These are phyloP conservation scores for Eupristina koningsbergeri DNA, from an alignment of 1,140 invertebrate genomes.

Conservation along the genomic window DNA sequence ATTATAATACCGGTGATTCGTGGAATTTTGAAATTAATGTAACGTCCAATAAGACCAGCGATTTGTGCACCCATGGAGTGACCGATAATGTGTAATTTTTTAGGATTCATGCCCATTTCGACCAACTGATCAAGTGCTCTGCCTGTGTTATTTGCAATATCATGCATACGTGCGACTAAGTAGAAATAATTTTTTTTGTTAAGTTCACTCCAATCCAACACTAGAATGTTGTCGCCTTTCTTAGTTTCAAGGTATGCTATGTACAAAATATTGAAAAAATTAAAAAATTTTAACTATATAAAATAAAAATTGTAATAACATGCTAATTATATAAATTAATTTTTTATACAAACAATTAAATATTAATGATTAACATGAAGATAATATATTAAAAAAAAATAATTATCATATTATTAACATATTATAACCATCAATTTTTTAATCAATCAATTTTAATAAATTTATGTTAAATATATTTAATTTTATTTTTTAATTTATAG, in stretches of 20 bases:
- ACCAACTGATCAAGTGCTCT: conserved; percentile 53
- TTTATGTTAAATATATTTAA: too few relatives aligned
- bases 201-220: conserved; percentile 78
- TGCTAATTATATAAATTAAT: too few relatives aligned
- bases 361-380: too few relatives aligned
- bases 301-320: too few relatives aligned
- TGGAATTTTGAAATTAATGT: conserved; percentile 59
- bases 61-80: conserved; percentile 85
- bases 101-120: conserved; percentile 58
- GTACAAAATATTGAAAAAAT: not conserved
- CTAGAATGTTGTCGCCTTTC: conserved; percentile 67
- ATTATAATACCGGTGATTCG: conserved; percentile 67
- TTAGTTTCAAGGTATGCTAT: conserved; percentile 64
- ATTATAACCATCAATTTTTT: too few relatives aligned
- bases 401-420: too few relatives aligned
- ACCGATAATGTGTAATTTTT: conserved; percentile 80
- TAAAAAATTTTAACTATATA: too few relatives aligned
- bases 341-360: too few relatives aligned
- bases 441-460: too few relatives aligned
- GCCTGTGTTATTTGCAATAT: conserved; percentile 60
- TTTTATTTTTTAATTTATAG: not conserved
- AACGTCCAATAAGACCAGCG: conserved; percentile 78
- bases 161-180: conserved; percentile 73
- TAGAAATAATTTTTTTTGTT: conserved; percentile 75
- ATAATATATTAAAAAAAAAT: too few relatives aligned